Evolutionary conservation across 2,113 vertebrate genomes (phyloP).

Genomic region (Typhlomys cinereus): DNA sequence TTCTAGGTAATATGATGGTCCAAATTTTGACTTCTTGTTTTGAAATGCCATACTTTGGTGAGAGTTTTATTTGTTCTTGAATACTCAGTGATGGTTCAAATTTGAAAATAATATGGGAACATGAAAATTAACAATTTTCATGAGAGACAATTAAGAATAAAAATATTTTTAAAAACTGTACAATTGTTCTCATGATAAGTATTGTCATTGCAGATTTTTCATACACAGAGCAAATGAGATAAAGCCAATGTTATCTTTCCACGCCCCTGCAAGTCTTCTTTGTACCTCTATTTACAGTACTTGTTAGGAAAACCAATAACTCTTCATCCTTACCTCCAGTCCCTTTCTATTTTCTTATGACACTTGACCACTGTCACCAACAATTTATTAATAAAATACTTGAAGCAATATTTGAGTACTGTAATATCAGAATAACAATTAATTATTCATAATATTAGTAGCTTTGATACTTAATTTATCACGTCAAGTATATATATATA

Average conservation of each 20-base stretch:
- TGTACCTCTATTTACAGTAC: too few species aligned
- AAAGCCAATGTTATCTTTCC: too few species aligned
- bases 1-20: not conserved
- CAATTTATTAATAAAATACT: not conserved
- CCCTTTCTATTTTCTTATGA: too few species aligned
- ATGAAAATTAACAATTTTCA: too few species aligned
- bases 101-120: not conserved
- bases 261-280: too few species aligned
- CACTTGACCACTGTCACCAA: too few species aligned
- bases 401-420: constrained; percentile 25
- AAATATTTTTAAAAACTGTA: too few species aligned
- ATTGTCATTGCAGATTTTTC: too few species aligned
- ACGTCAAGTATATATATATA: not conserved
- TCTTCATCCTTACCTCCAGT: too few species aligned
- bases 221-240: not conserved
- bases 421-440: constrained; percentile 14
- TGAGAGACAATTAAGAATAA: too few species aligned
- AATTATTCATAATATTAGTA: not conserved
- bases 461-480: not conserved
- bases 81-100: not conserved
- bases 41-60: not conserved
- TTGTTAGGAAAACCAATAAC: too few species aligned
- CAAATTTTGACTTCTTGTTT: not conserved
- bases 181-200: too few species aligned
- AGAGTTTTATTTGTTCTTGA: not conserved